Evolutionary conservation across 2,113 vertebrate genomes (phyloP).

Genomic region (Reinhardtius hippoglossoides): DNA sequence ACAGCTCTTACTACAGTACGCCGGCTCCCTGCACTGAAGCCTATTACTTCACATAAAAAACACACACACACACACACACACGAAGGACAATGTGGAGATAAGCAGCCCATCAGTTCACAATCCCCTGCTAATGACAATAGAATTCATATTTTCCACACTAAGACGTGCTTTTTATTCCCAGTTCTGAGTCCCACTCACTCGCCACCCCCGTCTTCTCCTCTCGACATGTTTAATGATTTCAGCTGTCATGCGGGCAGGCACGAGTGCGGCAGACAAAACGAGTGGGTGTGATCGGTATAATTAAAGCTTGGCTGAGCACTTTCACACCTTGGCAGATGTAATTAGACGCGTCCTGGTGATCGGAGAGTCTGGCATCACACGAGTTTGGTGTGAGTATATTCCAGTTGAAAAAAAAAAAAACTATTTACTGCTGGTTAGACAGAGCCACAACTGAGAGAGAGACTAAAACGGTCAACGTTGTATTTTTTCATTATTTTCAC

Average conservation of each 20-base stretch:
- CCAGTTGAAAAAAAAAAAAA: neutral
- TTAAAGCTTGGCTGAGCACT: slow-evolving; percentile 68
- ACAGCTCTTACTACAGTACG: slow-evolving; percentile 44
- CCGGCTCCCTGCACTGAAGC: slow-evolving; percentile 40
- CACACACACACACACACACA: neutral
- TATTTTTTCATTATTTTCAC: slow-evolving; percentile 4
- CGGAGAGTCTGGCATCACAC: slow-evolving; percentile 65
- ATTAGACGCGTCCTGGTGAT: slow-evolving; percentile 72
- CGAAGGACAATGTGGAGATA: slow-evolving; percentile 34
- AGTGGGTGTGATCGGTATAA: slow-evolving; percentile 71
- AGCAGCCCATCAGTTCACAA: slow-evolving; percentile 66
- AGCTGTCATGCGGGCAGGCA: slow-evolving; percentile 51
- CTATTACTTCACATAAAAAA: slow-evolving; percentile 34
- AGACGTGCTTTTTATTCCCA: slow-evolving; percentile 41
- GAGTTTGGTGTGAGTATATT: slow-evolving; percentile 18
- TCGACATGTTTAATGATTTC: slow-evolving; percentile 61
- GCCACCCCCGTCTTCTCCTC: slow-evolving; percentile 11
- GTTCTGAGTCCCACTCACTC: slow-evolving; percentile 10
- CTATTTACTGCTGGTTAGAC: neutral
- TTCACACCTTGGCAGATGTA: slow-evolving; percentile 79
- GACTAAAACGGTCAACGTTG: neutral
- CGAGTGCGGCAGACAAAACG: slow-evolving; percentile 38
- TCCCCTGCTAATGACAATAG: slow-evolving; percentile 57
- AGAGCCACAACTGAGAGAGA: too few species aligned
- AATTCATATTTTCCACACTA: slow-evolving; percentile 47